Percentiles rank a stretch among this genome's conserved stretches.
Evolutionary conservation across 2,888 invertebrate genomes (phyloP).

Genomic region (Drosophila robusta): DNA sequence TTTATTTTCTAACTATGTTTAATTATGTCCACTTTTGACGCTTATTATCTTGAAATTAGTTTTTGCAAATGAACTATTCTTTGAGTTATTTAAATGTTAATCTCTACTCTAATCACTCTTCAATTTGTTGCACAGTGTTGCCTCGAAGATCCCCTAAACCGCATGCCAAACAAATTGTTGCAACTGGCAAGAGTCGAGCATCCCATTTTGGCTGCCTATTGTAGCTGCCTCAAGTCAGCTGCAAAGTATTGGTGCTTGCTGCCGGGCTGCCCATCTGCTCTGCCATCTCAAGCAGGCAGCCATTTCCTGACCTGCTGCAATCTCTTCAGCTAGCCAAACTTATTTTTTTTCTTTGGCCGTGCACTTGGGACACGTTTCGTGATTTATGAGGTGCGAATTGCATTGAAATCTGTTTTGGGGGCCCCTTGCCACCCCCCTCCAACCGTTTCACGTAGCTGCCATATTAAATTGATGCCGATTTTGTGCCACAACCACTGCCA

Average conservation of each 20-base stretch:
- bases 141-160: slow-evolving; percentile 2
- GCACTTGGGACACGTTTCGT: slow-evolving; percentile 84
- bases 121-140: slow-evolving; percentile 16
- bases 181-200: slow-evolving; percentile 4
- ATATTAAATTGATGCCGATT: slow-evolving; percentile 78
- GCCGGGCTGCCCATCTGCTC: slow-evolving; percentile 11
- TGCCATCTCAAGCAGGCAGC: slow-evolving; percentile 22
- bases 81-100: no score
- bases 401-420: slow-evolving; percentile 79
- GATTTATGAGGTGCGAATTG: slow-evolving; percentile 85
- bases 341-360: slow-evolving; percentile 47
- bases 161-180: slow-evolving; percentile 46
- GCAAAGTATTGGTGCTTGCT: not conserved
- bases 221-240: not conserved
- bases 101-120: no score
- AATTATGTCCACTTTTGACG: no score
- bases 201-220: not conserved
- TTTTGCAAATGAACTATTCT: not conserved
- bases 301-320: slow-evolving; percentile 67
- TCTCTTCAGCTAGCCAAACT: slow-evolving; percentile 52
- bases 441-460: slow-evolving; percentile 36
- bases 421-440: slow-evolving; percentile 1
- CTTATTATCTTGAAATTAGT: not conserved
- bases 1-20: not conserved
- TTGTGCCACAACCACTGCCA: slow-evolving; percentile 52